Base-by-base conservation (phyloP, 1,140 invertebrate species). In the Drosophila seguyi region DNA sequence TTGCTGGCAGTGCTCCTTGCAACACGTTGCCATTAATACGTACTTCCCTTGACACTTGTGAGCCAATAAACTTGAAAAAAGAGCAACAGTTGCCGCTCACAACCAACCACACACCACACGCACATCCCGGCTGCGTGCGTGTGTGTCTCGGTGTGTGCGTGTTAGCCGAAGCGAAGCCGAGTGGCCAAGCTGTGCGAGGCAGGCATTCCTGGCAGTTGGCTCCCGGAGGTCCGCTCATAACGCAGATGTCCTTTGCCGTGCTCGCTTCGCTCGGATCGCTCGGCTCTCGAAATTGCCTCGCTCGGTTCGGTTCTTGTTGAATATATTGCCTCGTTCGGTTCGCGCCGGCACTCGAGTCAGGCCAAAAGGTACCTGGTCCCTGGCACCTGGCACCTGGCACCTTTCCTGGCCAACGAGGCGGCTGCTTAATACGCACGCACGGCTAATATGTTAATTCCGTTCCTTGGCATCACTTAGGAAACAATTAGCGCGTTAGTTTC, bases 21-120 rank as follows among this genome's bases (percentile, higher is more conserved):
- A 88, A 88, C 85, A 90, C 85, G 85, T 88, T 88, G 85, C 85
- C 81, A 88, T 90, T 90, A 90, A 79, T 88, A 90, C 81, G 75
- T 90, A 90, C 81, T 90, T 90, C 86, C 85, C 87, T 90, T 90
- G 81, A 88, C 85, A 90, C 86, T 90, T 90, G 86, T 79, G 85
- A 90, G 85, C 86, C 85, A 90, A 90, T 90, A 90, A 90, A 90
- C 86, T 90, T 90, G 79, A 81, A 90, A 87, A 90, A 90, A 90
- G 86, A 90, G 86, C 86, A 90, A 90, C 86, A 90, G 86, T 90
- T 90, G 86, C 83, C 77, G 66, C 68, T 42, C 67, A 63, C 61
- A 66, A 48, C 76, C 61, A 79, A 55, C 34, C 48, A 76, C 55
- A 55, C 20, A 16, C n/a, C 63, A 61, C 41, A 39, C 47, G 48